Base-by-base conservation (phyloP, 2,888 invertebrate species). In the Trichopria drosophilae region DNA sequence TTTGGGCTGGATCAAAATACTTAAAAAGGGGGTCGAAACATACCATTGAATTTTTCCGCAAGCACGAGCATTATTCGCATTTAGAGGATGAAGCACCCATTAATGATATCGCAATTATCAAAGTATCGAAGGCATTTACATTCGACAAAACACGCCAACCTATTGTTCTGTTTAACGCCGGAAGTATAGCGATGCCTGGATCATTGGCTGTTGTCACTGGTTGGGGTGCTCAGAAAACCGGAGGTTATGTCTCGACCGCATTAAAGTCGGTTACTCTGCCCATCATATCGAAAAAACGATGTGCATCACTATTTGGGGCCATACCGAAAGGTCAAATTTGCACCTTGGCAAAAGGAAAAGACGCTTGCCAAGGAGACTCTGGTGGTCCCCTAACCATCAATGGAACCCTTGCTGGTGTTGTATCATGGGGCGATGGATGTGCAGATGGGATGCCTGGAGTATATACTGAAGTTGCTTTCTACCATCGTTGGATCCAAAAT, bases 271-370 rank as follows among this genome's bases (percentile, higher is more conserved):
- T 81, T 0, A 62, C 76, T 31, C 58, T 84, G 1, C 83, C 83
- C 0, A 77, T 80, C 59, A 77, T 84, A 5, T 80, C 77, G 81
- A 76, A 49, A 76, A 79, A 4, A 57, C 71, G 2, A 45, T 66
- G 0, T 84, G 84, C 62, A 71, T 84, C 82, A 57, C 66, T 16
- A 5, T 23, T 37, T 10, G 74, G 77, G 0, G 76, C 67, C 1
- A 76, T 84, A 6, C 81, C 82, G 1, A 69, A 77, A 0, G 78
- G 79, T 1, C 83, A 84, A 82, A 69, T 84, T 0, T 84, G 84
- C 61, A 83, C 84, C 10, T 83, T 82, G 0, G 74, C 76, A 55
- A 83, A 83, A 2, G 83, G 83, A 18, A 77, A 46, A 18, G 62
- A 62, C 52, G 51, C 57, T 10, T 63, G 59, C 40, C 55, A 79